Evolutionary conservation across 1,140 invertebrate genomes (phyloP).

Genomic region (Sarcophaga bullata): DNA sequence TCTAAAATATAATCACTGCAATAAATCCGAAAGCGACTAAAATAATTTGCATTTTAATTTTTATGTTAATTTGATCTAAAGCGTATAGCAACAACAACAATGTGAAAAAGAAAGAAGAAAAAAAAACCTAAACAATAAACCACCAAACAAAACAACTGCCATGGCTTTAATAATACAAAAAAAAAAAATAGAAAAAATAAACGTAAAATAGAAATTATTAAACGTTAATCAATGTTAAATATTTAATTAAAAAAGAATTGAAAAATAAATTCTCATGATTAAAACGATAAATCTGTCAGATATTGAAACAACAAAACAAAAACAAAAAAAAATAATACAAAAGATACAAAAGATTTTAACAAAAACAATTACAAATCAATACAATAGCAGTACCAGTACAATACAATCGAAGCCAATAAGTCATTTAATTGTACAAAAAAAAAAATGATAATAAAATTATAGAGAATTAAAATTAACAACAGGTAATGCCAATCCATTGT

Average conservation of each 20-base stretch:
- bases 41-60: constrained; percentile 24
- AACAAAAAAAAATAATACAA: neutral
- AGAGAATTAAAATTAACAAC: neutral
- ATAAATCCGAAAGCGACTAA: constrained; percentile 11
- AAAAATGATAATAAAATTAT: too few species aligned
- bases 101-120: neutral
- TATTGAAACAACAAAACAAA: neutral
- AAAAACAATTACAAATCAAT: constrained; percentile 12
- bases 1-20: neutral
- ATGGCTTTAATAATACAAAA: too few species aligned
- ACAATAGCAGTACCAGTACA: neutral
- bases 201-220: neutral
- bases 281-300: constrained; percentile 22
- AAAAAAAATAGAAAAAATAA: too few species aligned
- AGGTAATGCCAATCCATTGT: neutral
- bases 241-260: constrained; percentile 23
- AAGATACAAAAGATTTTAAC: constrained; percentile 1
- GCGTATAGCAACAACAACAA: neutral
- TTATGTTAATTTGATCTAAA: constrained; percentile 3
- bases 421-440: neutral
- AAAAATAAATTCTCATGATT: constrained; percentile 24
- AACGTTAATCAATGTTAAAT: constrained; percentile 13
- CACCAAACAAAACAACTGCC: neutral
- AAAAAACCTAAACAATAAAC: neutral
- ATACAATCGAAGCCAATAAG: too few species aligned